A percentile compares a stretch with the other conserved stretches of the same genome.
These are phyloP conservation scores for Leptoteleia sp. DNA, from an alignment of 1,140 invertebrate genomes.

Conservation along the genomic window DNA sequence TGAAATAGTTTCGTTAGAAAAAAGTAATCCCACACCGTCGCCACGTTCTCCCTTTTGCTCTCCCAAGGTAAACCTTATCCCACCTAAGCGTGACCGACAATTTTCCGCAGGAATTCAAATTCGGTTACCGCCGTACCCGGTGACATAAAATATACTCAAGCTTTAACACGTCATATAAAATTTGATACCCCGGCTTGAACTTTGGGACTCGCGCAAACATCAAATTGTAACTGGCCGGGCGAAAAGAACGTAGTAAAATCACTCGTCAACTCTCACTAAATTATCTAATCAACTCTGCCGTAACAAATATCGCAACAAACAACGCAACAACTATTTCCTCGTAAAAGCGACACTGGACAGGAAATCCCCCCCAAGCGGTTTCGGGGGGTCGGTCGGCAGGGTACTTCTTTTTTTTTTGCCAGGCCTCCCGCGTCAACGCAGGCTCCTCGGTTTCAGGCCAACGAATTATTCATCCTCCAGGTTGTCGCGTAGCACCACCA, in stretches of 20 bases:
- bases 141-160: constrained; percentile 27
- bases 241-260: constrained; percentile 7
- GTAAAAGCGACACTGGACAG: background rate
- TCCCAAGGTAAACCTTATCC: constrained; percentile 11
- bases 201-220: constrained; percentile 2
- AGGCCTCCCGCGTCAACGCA: too few relatives aligned
- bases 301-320: constrained; percentile 32
- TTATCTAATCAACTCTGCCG: constrained; percentile 19
- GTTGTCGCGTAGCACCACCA: constrained; percentile 1
- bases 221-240: background rate
- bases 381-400: too few relatives aligned
- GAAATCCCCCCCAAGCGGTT: background rate
- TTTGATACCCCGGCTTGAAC: background rate
- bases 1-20: too few relatives aligned
- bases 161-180: constrained; percentile 45
- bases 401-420: too few relatives aligned
- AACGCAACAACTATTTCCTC: constrained; percentile 34
- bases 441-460: too few relatives aligned
- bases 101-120: too few relatives aligned
- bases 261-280: constrained; percentile 29
- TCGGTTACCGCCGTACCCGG: too few relatives aligned
- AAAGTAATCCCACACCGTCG: too few relatives aligned
- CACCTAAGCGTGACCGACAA: background rate
- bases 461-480: background rate
- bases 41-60: too few relatives aligned